Evolutionary conservation across 2,797 vertebrate genomes (phyloP), one percentile per base, ranked within the genome.

Genomic region (Semaprochilodus insignis): DNA sequence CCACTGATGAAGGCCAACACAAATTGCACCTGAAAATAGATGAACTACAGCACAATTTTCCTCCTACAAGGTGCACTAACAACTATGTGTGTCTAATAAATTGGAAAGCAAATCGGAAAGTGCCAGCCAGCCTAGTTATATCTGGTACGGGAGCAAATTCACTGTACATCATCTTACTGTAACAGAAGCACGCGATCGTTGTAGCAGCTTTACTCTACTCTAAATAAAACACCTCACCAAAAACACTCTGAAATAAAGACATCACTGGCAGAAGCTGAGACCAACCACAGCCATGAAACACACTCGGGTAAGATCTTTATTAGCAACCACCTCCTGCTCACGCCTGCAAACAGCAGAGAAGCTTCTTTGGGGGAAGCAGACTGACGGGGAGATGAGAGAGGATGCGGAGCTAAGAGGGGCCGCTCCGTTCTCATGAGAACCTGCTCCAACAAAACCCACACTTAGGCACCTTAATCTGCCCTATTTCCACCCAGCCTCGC

Each of bases 401-500:
- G 52, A 52, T 74, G 82, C 25, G 10, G 44, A 55, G 67, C 67
- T 54, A 65, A 48, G 25, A 78, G 27, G 36, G 27, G 23, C 23
- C 62, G 54, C 19, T 59, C 8, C 4, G 73, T 75, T 59, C 73
- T 60, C 44, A 34, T 48, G 78, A 86, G 70, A 86, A 83, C 63
- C 66, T 66, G 73, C 52, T 87, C 48, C 15, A 75, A 76, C 23
- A 27, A 78, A 81, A 78, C 74, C 78, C 75, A 73, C 78, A 81
- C 55, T 81, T 78, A 74, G 81, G 40, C 67, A 75, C 77, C 57
- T 67, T 87, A 82, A 87, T 76, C 83, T 83, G 83, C 74, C 83
- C 86, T 85, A 83, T 57, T 85, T 87, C 81, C 57, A 27, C 75
- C 74, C 81, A 80, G 79, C 74, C 76, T 79, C 83, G 74, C 78